phyloP scores from a whole-genome alignment of 1,140 invertebrate genomes.

The Sinella curviseta region DNA sequence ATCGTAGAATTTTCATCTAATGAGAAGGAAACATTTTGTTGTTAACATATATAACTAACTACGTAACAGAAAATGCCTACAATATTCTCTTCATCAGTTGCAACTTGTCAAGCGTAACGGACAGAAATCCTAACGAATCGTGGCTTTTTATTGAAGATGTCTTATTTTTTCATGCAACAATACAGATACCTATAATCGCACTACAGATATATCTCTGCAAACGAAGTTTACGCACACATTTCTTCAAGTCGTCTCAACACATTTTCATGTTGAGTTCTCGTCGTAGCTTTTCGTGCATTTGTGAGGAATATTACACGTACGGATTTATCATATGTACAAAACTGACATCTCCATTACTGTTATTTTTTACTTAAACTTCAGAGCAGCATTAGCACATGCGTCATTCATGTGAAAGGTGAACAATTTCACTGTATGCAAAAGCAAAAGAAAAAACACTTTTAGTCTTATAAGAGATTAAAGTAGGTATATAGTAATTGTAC shows the following conservation, averaged over 20 bases:
- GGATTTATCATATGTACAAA: background rate
- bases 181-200: too few relatives aligned
- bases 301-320: too few relatives aligned
- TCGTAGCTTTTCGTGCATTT: too few relatives aligned
- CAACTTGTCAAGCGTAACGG: background rate
- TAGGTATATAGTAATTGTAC: too few relatives aligned
- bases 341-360: background rate
- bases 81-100: background rate
- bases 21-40: background rate
- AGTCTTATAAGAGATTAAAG: too few relatives aligned
- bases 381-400: background rate
- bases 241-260: too few relatives aligned
- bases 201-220: too few relatives aligned
- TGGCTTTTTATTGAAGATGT: background rate
- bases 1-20: constrained; percentile 19
- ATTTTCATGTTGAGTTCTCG: too few relatives aligned
- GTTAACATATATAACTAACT: background rate
- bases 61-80: too few relatives aligned
- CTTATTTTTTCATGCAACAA: constrained; percentile 5
- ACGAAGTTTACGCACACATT: too few relatives aligned
- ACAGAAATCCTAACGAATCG: constrained; percentile 9
- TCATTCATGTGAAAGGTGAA: background rate
- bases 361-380: background rate
- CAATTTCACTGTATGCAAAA: background rate
- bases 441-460: too few relatives aligned